These are phyloP conservation scores for Ennomos quercinarius DNA, from an alignment of 2,888 invertebrate genomes.

Conservation along the genomic window DNA sequence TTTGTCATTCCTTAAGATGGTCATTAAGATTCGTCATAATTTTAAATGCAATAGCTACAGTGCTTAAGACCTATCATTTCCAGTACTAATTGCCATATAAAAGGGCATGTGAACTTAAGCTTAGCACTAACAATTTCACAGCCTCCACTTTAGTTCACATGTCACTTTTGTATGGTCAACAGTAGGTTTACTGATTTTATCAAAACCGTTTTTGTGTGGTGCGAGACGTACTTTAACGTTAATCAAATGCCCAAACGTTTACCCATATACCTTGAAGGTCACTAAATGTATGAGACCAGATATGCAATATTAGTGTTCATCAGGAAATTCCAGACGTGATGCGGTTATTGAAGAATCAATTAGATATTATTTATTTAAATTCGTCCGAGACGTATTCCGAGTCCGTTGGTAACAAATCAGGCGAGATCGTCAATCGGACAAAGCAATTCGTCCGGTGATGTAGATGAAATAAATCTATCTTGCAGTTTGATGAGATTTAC, in stretches of 20 bases:
- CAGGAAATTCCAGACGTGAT: constrained; percentile 61
- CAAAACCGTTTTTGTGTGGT: constrained; percentile 10
- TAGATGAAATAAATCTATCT: constrained; percentile 15
- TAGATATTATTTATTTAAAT: constrained; percentile 43
- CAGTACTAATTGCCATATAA: not conserved
- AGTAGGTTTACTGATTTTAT: constrained; percentile 20
- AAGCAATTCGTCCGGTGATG: not conserved
- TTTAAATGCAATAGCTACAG: no score
- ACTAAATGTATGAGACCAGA: constrained; percentile 51
- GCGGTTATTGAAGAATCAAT: constrained; percentile 53
- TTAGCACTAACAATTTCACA: constrained; percentile 1
- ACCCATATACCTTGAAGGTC: constrained; percentile 51
- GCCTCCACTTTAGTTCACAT: constrained; percentile 4
- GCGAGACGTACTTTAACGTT: constrained; percentile 14
- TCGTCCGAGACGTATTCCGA: constrained; percentile 26
- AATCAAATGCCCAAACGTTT: constrained; percentile 22
- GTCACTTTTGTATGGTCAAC: constrained; percentile 11
- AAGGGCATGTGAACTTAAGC: constrained; percentile 1
- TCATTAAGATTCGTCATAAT: no score
- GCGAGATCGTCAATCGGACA: constrained; percentile 12
- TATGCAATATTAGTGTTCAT: constrained; percentile 54
- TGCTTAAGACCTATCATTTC: no score
- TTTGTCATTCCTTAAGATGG: no score
- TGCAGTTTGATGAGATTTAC: constrained; percentile 15
- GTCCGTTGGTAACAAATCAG: constrained; percentile 14